These are phyloP conservation scores for Thecocarcelia acutangulata DNA, from an alignment of 2,888 invertebrate genomes.

Conservation along the genomic window DNA sequence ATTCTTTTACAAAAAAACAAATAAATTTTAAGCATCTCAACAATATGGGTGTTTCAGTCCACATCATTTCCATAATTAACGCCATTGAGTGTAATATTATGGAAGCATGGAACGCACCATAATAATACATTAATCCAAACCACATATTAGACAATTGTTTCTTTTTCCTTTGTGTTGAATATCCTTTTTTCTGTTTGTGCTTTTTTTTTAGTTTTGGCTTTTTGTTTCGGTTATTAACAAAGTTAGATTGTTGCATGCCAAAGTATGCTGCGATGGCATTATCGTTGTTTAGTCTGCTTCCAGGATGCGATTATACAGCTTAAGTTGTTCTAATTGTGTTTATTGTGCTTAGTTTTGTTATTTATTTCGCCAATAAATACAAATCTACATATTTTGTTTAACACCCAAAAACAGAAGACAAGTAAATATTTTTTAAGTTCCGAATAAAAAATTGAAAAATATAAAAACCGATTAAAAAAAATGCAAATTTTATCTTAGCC, in stretches of 20 bases:
- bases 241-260: slow-evolving; percentile 67
- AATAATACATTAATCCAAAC: slow-evolving; percentile 37
- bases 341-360: slow-evolving; percentile 36
- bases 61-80: background rate
- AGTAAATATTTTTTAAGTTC: background rate
- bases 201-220: slow-evolving; percentile 25
- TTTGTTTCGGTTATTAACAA: slow-evolving; percentile 58
- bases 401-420: slow-evolving; percentile 50
- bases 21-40: slow-evolving; percentile 22
- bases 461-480: background rate
- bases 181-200: slow-evolving; percentile 17
- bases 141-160: slow-evolving; percentile 36
- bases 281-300: slow-evolving; percentile 47
- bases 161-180: no score
- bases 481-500: background rate
- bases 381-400: slow-evolving; percentile 56
- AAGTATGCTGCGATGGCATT: slow-evolving; percentile 49
- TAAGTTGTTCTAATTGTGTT: slow-evolving; percentile 63
- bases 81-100: background rate
- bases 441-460: background rate
- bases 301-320: slow-evolving; percentile 62
- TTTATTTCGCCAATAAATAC: slow-evolving; percentile 48
- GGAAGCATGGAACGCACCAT: slow-evolving; percentile 24
- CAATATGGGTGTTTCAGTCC: slow-evolving; percentile 26
- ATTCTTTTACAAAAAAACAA: slow-evolving; percentile 31